phyloP scores from a whole-genome alignment of 2,113 vertebrate genomes.

The Emydura subglobosa region DNA sequence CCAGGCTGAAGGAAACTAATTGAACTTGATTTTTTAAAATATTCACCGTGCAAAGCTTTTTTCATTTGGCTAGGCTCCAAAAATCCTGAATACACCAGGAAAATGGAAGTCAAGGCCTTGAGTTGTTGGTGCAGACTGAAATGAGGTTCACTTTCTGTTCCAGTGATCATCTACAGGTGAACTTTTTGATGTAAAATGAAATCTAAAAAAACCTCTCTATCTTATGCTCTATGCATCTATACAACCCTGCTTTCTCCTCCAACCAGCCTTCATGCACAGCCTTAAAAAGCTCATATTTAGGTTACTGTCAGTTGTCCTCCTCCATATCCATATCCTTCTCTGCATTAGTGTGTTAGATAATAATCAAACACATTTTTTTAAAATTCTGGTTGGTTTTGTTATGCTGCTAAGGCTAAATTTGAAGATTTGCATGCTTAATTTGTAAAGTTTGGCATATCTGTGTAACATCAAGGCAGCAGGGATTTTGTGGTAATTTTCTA shows the following conservation, averaged over 20 bases:
- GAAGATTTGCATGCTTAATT: neutral
- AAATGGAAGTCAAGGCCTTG: neutral
- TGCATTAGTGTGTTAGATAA: fast-evolving
- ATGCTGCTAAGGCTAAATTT: neutral
- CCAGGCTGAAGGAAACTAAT: neutral
- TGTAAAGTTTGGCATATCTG: neutral
- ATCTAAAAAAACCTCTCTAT: neutral
- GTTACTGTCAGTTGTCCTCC: neutral
- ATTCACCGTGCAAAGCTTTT: neutral
- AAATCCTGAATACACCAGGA: neutral
- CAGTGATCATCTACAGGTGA: neutral
- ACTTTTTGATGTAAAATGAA: neutral
- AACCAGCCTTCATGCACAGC: neutral
- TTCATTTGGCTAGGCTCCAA: neutral
- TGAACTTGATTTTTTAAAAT: neutral
- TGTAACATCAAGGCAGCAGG: neutral
- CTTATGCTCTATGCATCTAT: neutral
- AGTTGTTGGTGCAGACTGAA: neutral
- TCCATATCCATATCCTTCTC: neutral
- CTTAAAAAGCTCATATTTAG: neutral
- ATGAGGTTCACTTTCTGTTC: neutral
- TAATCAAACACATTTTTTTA: neutral
- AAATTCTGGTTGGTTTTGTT: neutral
- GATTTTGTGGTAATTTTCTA: neutral
- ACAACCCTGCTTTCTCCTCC: neutral